phyloP scores from a whole-genome alignment of 1,140 invertebrate species.

The Rhysida immarginata region DNA sequence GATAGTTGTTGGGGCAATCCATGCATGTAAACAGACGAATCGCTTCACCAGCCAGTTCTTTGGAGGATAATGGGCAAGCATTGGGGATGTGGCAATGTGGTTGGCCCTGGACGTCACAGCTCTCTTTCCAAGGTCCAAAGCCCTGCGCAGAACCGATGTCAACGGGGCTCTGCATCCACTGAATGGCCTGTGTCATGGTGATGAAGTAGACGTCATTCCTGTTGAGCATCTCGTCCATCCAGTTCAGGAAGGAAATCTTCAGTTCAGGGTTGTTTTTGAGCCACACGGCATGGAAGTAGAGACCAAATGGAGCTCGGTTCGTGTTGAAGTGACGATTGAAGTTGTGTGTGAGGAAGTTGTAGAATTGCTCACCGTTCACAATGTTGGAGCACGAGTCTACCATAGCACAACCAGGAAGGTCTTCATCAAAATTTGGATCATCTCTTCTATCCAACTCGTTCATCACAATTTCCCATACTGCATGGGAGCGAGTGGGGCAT shows the following conservation, averaged over 20 bases:
- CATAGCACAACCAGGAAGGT: conserved; percentile 86
- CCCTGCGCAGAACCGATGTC: conserved; percentile 68
- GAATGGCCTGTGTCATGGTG: conserved; percentile 88
- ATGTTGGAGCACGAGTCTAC: conserved; percentile 92
- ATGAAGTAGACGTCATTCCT: conserved; percentile 92
- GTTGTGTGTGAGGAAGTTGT: conserved; percentile 90
- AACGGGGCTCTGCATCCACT: conserved; percentile 88
- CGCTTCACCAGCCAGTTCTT: conserved; percentile 82
- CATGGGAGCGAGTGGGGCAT: conserved; percentile 74
- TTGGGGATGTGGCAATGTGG: conserved; percentile 75
- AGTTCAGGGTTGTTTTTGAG: conserved; percentile 88
- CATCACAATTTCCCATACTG: conserved; percentile 97
- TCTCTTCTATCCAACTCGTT: conserved; percentile 85
- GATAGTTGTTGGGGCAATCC: conserved; percentile 75
- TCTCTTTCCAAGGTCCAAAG: conserved; percentile 88
- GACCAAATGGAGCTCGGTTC: conserved; percentile 78
- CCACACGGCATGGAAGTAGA: conserved; percentile 94
- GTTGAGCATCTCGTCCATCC: conserved; percentile 81
- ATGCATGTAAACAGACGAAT: conserved; percentile 84
- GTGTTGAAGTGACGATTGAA: conserved; percentile 89
- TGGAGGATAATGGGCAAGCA: conserved; percentile 74
- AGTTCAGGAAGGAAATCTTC: conserved; percentile 80
- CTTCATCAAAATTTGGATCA: conserved; percentile 78
- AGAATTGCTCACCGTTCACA: conserved; percentile 81
- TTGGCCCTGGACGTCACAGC: conserved; percentile 60